Percentiles rank a stretch among this genome's conserved stretches.
Conservation (phyloP, 2,888 invertebrate species). For the Camptogramma bilineatum region DNA sequence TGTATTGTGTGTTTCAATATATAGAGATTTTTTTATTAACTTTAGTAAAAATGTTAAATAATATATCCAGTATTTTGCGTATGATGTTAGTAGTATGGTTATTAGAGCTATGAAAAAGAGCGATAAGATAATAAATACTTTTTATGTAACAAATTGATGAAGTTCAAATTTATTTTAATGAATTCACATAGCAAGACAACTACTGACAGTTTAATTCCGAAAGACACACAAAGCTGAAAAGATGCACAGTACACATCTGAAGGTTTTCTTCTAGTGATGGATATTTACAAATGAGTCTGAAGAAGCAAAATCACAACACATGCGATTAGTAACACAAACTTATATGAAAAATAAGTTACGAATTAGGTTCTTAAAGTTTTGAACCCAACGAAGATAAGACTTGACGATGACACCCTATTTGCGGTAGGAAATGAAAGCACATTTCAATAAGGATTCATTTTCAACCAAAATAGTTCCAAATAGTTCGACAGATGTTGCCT, state of each 20-base stretch:
- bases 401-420: neutral
- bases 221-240: neutral
- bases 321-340: neutral
- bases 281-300: neutral
- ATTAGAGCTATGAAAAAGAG: no score
- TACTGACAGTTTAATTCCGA: neutral
- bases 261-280: neutral
- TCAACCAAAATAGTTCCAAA: no score
- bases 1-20: no score
- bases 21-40: no score
- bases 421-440: neutral
- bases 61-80: no score
- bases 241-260: neutral
- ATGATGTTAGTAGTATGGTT: no score
- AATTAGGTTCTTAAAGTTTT: neutral
- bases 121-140: no score
- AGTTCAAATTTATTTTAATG: neutral
- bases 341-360: neutral
- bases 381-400: neutral
- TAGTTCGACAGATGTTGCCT: no score
- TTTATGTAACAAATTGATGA: neutral
- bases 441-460: neutral
- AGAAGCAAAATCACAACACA: neutral
- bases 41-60: no score
- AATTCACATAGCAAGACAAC: neutral